phyloP scores from a whole-genome alignment of 2,888 invertebrate genomes.

The Lasius platythorax region DNA sequence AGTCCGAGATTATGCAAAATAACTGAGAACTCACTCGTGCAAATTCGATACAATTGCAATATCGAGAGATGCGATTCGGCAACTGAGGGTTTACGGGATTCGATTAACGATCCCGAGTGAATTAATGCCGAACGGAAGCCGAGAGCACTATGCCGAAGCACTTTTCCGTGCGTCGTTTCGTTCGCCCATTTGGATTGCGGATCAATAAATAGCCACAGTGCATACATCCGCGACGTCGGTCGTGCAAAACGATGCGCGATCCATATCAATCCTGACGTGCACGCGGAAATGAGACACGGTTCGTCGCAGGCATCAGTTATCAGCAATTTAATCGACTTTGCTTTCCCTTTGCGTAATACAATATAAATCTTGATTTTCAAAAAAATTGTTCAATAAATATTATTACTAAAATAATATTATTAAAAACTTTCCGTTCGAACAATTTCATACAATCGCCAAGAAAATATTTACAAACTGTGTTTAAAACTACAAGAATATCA shows the following conservation, averaged over 20 bases:
- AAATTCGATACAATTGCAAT: not conserved
- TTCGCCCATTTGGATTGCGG: conserved; percentile 52
- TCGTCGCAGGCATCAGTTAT: conserved; percentile 30
- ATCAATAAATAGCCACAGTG: conserved; percentile 66
- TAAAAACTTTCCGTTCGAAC: not conserved
- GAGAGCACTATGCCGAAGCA: conserved; percentile 4
- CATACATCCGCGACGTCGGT: conserved; percentile 28
- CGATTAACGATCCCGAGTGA: conserved; percentile 19
- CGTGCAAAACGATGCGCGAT: conserved; percentile 57
- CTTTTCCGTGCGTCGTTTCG: conserved; percentile 29
- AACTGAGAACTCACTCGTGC: not conserved
- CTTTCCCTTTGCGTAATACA: not conserved
- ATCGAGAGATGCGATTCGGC: not conserved
- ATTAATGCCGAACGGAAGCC: conserved; percentile 10
- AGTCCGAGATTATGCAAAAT: conserved; percentile 9
- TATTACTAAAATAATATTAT: not conserved
- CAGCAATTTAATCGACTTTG: conserved; percentile 16
- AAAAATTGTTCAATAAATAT: conserved; percentile 1
- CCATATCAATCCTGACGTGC: conserved; percentile 54
- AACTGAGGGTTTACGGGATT: not conserved
- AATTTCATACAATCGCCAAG: not conserved
- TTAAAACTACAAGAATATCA: not conserved
- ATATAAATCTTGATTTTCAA: not conserved
- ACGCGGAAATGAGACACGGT: conserved; percentile 56
- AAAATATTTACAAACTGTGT: not conserved